These are phyloP conservation scores for Malthinus flaveolus DNA, from an alignment of 2,888 invertebrate species.

Conservation along the genomic window DNA sequence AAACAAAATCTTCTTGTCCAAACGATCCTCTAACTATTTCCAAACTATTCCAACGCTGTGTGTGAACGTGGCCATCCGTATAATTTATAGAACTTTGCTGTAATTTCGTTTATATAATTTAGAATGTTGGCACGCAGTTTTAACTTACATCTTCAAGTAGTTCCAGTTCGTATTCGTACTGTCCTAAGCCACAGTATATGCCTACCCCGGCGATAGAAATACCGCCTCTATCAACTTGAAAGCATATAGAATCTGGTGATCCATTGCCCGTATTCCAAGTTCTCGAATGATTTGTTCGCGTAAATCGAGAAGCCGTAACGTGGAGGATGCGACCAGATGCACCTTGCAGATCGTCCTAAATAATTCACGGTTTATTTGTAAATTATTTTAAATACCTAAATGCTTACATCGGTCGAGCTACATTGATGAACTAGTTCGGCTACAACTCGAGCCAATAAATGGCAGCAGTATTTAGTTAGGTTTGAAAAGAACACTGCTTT, in stretches of 20 bases:
- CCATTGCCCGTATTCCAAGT: constrained; percentile 98
- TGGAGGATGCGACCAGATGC: constrained; percentile 77
- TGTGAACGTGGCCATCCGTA: constrained; percentile 61
- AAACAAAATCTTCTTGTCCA: constrained; percentile 81
- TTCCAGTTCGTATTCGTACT: constrained; percentile 90
- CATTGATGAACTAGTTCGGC: constrained; percentile 86
- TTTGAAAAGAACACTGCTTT: constrained; percentile 46
- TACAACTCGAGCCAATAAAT: constrained; percentile 78
- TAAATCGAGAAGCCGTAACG: constrained; percentile 87
- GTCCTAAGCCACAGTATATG: constrained; percentile 87
- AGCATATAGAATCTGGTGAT: constrained; percentile 94
- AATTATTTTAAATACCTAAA: constrained; percentile 1
- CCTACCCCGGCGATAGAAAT: constrained; percentile 87
- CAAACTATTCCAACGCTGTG: constrained; percentile 86
- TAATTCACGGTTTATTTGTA: not conserved
- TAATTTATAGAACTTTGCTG: constrained; percentile 57
- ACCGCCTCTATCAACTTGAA: constrained; percentile 88
- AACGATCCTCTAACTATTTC: constrained; percentile 84
- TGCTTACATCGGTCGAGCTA: constrained; percentile 70
- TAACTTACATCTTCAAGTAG: constrained; percentile 75
- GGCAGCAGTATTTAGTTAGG: constrained; percentile 65
- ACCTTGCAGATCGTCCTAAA: constrained; percentile 69
- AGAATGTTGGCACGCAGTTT: not conserved
- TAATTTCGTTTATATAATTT: constrained; percentile 17
- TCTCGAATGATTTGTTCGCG: constrained; percentile 83